These are phyloP conservation scores for Gymnoscopelus microlampas DNA, from an alignment of 2,797 vertebrate species.

Conservation along the genomic window DNA sequence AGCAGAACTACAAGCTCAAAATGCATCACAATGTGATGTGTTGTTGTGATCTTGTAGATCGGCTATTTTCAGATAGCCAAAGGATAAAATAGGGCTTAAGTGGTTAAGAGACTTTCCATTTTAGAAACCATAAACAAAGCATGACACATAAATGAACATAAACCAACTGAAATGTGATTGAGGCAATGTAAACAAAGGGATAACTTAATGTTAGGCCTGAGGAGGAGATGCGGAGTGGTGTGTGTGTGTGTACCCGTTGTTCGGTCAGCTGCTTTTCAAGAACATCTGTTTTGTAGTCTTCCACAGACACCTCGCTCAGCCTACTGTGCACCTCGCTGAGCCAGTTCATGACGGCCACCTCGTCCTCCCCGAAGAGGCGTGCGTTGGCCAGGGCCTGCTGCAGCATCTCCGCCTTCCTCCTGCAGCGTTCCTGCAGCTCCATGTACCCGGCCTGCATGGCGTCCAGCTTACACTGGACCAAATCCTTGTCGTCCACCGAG, in stretches of 20 bases:
- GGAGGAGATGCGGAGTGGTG: constrained; percentile 55
- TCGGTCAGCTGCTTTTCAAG: constrained; percentile 90
- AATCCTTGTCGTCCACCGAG: constrained; percentile 94
- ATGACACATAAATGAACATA: constrained; percentile 30
- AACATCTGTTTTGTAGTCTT: constrained; percentile 86
- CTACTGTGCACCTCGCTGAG: constrained; percentile 88
- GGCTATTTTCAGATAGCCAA: no score
- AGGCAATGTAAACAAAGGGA: constrained; percentile 71
- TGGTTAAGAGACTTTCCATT: background rate
- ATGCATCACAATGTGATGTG: no score
- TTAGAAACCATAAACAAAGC: background rate
- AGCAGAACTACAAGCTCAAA: no score
- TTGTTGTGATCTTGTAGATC: no score
- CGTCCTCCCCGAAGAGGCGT: constrained; percentile 95
- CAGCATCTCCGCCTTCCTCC: constrained; percentile 90
- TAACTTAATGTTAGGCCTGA: constrained; percentile 64
- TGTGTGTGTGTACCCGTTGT: constrained; percentile 87
- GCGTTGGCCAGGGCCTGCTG: constrained; percentile 94
- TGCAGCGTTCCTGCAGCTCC: constrained; percentile 93
- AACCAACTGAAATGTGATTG: constrained; percentile 51
- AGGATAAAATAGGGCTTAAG: no score
- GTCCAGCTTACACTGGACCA: constrained; percentile 94
- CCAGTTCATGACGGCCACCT: constrained; percentile 98
- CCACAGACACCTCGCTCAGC: constrained; percentile 87
- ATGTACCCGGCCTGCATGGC: constrained; percentile 87